phyloP scores from a whole-genome alignment of 2,797 vertebrate species.

The Alfaro cultratus region DNA sequence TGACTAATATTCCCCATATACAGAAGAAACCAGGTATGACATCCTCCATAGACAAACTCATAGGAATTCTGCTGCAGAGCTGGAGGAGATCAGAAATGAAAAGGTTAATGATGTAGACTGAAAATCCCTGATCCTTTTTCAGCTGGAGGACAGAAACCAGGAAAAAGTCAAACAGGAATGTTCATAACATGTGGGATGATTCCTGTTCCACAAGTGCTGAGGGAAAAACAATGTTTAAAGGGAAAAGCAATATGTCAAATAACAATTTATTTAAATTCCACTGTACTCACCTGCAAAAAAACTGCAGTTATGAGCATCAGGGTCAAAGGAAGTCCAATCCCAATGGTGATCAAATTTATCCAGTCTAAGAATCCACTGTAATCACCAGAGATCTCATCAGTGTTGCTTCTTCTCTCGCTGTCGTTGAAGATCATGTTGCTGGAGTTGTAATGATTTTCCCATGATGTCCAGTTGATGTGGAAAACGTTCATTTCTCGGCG shows the following conservation, averaged over 20 bases:
- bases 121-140: background rate
- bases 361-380: background rate
- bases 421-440: background rate
- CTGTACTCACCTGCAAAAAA: background rate
- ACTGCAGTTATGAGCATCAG: background rate
- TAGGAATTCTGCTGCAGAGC: background rate
- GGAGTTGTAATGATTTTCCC: background rate
- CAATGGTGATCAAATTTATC: background rate
- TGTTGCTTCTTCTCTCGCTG: background rate
- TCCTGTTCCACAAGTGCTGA: background rate
- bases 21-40: no score
- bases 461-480: background rate
- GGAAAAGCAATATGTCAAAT: background rate
- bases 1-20: background rate
- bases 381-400: background rate
- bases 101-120: slow-evolving; percentile 14
- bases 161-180: no score
- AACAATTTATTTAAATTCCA: background rate
- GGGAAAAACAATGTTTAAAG: background rate
- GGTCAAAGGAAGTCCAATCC: background rate
- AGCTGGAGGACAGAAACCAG: background rate
- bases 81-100: slow-evolving; percentile 8
- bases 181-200: no score
- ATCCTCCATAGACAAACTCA: no score
- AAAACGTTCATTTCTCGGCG: no score